These are phyloP conservation scores for Cataglyphis hispanica DNA, from an alignment of 1,140 invertebrate genomes.

Conservation along the genomic window DNA sequence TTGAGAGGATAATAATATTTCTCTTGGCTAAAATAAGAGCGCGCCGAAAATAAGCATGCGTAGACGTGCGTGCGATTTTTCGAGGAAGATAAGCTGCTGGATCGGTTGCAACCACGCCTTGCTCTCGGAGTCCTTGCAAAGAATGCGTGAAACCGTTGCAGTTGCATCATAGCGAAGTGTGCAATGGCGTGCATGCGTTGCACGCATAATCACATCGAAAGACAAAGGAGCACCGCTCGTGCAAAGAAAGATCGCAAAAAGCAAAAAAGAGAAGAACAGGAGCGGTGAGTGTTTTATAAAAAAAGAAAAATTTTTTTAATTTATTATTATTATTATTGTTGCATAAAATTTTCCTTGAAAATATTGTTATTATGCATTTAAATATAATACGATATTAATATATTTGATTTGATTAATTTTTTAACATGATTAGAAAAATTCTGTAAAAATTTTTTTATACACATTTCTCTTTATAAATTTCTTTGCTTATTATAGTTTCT, in stretches of 20 bases:
- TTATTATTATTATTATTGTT: not conserved
- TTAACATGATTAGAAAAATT: not conserved
- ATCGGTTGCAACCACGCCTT: conserved; percentile 33
- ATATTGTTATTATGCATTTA: not conserved
- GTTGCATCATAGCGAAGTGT: conserved; percentile 26
- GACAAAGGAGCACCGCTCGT: conserved; percentile 30
- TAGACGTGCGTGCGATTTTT: conserved; percentile 18
- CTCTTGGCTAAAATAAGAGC: conserved; percentile 23
- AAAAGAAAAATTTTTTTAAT: too few relatives aligned
- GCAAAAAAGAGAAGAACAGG: not conserved
- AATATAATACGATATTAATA: not conserved
- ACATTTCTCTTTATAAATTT: not conserved
- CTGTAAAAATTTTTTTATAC: not conserved
- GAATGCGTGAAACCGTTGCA: conserved; percentile 41
- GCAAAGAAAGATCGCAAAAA: not conserved
- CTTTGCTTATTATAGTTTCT: not conserved
- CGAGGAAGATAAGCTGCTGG: conserved; percentile 31
- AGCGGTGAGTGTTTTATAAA: not conserved
- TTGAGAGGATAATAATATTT: not conserved
- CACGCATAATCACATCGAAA: not conserved
- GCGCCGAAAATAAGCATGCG: conserved; percentile 32
- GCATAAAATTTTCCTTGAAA: not conserved
- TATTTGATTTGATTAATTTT: not conserved
- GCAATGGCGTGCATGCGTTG: conserved; percentile 12
- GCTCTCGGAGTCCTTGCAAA: conserved; percentile 52